Percentiles rank a stretch among this genome's conserved stretches.
Evolutionary conservation across 2,888 invertebrate genomes (phyloP).

Genomic region (Pachliopta kotzebuea): DNA sequence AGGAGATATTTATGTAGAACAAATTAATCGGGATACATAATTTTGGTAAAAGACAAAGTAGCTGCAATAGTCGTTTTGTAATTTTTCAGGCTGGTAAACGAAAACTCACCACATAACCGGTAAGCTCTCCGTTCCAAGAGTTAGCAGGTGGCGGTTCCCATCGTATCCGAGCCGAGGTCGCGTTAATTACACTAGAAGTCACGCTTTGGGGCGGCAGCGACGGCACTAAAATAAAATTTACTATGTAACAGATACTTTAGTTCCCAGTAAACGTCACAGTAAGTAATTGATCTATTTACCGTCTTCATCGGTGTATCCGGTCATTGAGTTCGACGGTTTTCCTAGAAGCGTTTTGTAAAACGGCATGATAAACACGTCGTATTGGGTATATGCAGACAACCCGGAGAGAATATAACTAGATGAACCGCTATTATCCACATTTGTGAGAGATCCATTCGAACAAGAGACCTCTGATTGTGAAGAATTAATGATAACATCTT

Average conservation of each 20-base stretch:
- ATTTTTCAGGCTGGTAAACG: constrained; percentile 17
- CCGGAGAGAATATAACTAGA: constrained; percentile 88
- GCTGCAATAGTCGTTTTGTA: neutral
- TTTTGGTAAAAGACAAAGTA: neutral
- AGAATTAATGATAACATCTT: constrained; percentile 54
- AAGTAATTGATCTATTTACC: constrained; percentile 63
- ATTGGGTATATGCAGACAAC: constrained; percentile 91
- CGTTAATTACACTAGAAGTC: constrained; percentile 89
- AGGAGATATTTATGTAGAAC: neutral
- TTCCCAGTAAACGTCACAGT: constrained; percentile 32
- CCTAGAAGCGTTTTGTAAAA: constrained; percentile 94
- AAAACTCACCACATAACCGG: constrained; percentile 91
- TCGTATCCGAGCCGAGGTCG: constrained; percentile 89
- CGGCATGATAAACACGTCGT: constrained; percentile 95
- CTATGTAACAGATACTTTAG: constrained; percentile 34
- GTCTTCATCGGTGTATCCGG: constrained; percentile 92
- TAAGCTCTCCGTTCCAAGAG: constrained; percentile 89
- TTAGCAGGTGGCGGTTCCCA: constrained; percentile 90
- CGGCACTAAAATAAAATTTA: constrained; percentile 82
- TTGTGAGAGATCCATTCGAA: constrained; percentile 84
- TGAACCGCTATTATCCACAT: constrained; percentile 84
- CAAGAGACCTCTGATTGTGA: constrained; percentile 56
- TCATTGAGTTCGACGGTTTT: constrained; percentile 94
- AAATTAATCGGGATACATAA: neutral
- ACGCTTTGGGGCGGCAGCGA: constrained; percentile 89